These are phyloP conservation scores for Mylabris sibirica DNA, from an alignment of 2,888 invertebrate genomes.

Conservation along the genomic window DNA sequence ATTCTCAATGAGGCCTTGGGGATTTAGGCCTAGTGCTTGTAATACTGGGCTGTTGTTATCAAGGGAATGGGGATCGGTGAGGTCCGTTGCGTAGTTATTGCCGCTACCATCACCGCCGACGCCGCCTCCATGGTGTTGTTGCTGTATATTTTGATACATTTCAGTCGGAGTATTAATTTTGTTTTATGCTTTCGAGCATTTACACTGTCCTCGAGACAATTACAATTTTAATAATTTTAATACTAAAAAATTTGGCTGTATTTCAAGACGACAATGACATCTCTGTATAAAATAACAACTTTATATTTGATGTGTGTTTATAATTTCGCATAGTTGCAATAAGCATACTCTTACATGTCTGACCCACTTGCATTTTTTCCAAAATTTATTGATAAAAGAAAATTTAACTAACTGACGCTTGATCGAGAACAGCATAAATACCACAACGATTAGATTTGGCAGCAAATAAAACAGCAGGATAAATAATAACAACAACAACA, in stretches of 20 bases:
- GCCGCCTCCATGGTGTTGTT: constrained; percentile 39
- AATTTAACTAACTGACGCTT: not conserved
- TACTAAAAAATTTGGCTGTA: not conserved
- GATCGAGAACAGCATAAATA: constrained; percentile 19
- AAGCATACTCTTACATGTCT: not conserved
- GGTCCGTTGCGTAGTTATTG: constrained; percentile 39
- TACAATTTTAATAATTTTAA: not conserved
- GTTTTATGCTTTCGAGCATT: not conserved
- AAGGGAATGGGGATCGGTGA: constrained; percentile 46
- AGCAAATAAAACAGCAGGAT: not conserved
- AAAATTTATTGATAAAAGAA: not conserved
- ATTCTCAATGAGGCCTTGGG: constrained; percentile 57
- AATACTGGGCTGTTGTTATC: constrained; percentile 53
- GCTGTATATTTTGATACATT: constrained; percentile 27
- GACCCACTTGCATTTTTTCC: not conserved
- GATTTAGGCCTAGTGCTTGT: constrained; percentile 52
- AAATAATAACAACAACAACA: constrained; percentile 20
- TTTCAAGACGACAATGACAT: not conserved
- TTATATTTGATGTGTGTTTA: not conserved
- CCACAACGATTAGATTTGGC: not conserved
- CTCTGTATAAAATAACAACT: not conserved
- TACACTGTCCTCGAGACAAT: constrained; percentile 2
- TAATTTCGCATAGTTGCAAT: not conserved
- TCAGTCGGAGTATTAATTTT: not conserved
- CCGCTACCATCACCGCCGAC: constrained; percentile 36